A percentile compares a stretch with the other conserved stretches of the same genome.
phyloP scores from a whole-genome alignment of 2,113 vertebrate genomes.

The Coregonus clupeaformis region DNA sequence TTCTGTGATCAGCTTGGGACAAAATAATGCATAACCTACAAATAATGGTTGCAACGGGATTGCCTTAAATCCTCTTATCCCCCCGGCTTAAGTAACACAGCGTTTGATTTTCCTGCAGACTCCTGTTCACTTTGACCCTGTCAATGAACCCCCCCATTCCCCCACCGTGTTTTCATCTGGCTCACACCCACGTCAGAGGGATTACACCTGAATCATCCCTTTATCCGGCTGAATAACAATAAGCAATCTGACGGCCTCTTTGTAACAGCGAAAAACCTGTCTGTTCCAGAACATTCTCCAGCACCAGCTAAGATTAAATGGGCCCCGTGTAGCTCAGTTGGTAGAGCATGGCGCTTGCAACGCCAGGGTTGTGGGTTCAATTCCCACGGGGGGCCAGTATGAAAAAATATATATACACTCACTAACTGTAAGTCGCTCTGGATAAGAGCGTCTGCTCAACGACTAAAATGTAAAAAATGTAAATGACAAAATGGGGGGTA shows the following conservation, averaged over 20 bases:
- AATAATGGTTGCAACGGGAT: neutral
- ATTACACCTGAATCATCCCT: constrained; percentile 7
- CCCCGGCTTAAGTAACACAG: neutral
- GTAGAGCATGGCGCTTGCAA: no score
- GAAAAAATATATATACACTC: no score
- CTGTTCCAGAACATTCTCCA: no score
- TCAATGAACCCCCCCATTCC: neutral
- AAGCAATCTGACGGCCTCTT: constrained; percentile 2
- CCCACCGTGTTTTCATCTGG: neutral
- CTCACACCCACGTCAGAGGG: neutral
- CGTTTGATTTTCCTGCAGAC: constrained; percentile 2
- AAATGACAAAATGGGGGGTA: no score
- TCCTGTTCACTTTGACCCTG: constrained; percentile 8
- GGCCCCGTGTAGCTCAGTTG: no score
- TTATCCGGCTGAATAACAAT: constrained; percentile 4
- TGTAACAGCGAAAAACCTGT: no score
- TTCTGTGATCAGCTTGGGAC: neutral
- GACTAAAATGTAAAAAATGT: no score
- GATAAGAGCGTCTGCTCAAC: no score
- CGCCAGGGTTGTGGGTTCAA: no score
- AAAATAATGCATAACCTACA: neutral
- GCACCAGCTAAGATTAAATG: no score
- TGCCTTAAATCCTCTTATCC: constrained; percentile 10
- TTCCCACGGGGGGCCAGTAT: no score
- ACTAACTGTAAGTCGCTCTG: no score